phyloP scores from a whole-genome alignment of 2,113 vertebrate genomes.

The Pteropus alecto region DNA sequence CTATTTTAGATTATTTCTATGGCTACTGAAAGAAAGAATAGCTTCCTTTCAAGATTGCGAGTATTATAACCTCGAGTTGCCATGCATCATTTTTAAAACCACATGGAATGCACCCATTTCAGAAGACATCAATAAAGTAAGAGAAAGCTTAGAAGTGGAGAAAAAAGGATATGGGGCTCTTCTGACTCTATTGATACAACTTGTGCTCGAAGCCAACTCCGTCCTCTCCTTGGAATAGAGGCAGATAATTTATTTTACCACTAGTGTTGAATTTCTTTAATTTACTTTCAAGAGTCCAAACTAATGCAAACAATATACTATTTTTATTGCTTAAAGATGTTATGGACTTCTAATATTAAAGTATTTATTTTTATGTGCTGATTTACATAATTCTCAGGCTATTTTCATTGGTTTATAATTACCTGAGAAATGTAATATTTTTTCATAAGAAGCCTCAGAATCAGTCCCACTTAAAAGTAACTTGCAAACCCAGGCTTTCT shows the following conservation, averaged over 20 bases:
- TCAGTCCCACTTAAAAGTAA: background rate
- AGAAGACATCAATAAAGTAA: background rate
- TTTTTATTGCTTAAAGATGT: conserved; percentile 22
- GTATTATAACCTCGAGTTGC: background rate
- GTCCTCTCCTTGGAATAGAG: background rate
- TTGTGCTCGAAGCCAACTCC: background rate
- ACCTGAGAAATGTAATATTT: background rate
- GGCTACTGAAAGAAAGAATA: background rate
- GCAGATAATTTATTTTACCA: background rate
- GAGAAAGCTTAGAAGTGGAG: background rate
- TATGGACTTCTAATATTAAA: background rate
- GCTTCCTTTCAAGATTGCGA: background rate
- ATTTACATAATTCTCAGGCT: background rate
- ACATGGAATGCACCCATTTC: background rate
- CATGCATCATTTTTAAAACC: background rate
- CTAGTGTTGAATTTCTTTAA: background rate
- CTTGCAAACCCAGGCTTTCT: background rate
- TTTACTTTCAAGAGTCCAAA: background rate
- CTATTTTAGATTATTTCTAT: background rate
- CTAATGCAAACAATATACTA: background rate
- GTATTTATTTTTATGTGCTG: background rate
- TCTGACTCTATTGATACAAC: background rate
- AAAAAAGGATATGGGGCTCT: background rate
- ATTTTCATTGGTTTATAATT: conserved; percentile 1
- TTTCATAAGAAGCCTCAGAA: background rate